phyloP scores from a whole-genome alignment of 2,797 vertebrate species.

The Columba guinea region DNA sequence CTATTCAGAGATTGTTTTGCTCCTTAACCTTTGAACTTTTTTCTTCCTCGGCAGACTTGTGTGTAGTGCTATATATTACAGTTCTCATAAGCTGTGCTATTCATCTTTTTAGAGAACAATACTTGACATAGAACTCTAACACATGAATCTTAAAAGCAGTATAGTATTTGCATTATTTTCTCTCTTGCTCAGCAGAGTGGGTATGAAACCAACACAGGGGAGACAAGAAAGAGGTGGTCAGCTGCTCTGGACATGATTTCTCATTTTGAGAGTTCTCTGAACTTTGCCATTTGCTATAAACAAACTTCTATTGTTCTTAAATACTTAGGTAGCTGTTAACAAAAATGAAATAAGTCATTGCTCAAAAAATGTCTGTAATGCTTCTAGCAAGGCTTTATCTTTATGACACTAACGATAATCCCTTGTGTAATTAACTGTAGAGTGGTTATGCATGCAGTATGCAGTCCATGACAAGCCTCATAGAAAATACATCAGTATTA shows the following conservation, averaged over 20 bases:
- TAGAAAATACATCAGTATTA: conserved; percentile 89
- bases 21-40: conserved; percentile 11
- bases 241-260: not conserved
- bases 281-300: conserved; percentile 55
- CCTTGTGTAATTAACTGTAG: conserved; percentile 86
- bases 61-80: not conserved
- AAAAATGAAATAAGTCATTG: conserved; percentile 78
- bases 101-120: conserved; percentile 10
- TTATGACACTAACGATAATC: conserved; percentile 85
- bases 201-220: not conserved
- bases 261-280: conserved; percentile 9
- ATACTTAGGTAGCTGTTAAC: conserved; percentile 72
- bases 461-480: conserved; percentile 85
- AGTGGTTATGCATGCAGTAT: conserved; percentile 82
- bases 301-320: conserved; percentile 72
- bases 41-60: not conserved
- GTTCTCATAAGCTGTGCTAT: conserved; percentile 2
- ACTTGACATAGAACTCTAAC: not conserved
- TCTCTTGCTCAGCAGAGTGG: not conserved
- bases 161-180: conserved; percentile 2
- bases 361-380: conserved; percentile 73
- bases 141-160: not conserved
- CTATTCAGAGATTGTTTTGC: conserved; percentile 5
- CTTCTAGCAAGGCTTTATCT: conserved; percentile 81
- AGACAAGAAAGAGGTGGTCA: not conserved